phyloP scores from a whole-genome alignment of 2,888 invertebrate genomes.

The Synergus umbraculus region DNA sequence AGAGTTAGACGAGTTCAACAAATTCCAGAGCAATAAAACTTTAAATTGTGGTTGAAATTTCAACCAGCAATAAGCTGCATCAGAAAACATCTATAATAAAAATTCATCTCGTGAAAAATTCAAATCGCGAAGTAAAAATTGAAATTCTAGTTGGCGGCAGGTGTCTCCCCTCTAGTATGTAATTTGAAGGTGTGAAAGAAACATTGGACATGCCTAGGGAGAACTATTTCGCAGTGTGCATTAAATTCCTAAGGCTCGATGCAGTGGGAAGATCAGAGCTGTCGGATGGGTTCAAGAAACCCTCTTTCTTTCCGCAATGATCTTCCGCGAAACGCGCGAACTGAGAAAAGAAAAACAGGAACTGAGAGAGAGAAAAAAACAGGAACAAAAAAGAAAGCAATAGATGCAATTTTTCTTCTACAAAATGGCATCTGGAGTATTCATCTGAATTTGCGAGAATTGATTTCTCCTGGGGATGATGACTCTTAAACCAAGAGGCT shows the following conservation, averaged over 20 bases:
- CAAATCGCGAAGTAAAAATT: neutral
- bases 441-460: too few relatives aligned
- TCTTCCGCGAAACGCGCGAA: constrained; percentile 33
- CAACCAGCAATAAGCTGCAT: neutral
- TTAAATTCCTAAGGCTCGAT: constrained; percentile 11
- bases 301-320: constrained; percentile 24
- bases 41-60: constrained; percentile 1
- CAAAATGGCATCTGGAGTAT: too few relatives aligned
- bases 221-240: constrained; percentile 1
- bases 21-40: constrained; percentile 26
- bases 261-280: constrained; percentile 21
- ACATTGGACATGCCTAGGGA: constrained; percentile 12
- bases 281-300: constrained; percentile 34
- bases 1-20: constrained; percentile 21
- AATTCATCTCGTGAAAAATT: neutral
- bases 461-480: too few relatives aligned
- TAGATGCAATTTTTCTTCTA: neutral
- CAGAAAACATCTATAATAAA: neutral
- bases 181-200: neutral
- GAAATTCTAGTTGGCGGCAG: neutral
- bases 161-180: neutral
- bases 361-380: constrained; percentile 22
- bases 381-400: constrained; percentile 10
- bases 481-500: too few relatives aligned
- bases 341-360: neutral